Evolutionary conservation across 2,113 vertebrate species (phyloP), one percentile per base, ranked within the genome.

Genomic region (sheep (Ovis aries)): DNA sequence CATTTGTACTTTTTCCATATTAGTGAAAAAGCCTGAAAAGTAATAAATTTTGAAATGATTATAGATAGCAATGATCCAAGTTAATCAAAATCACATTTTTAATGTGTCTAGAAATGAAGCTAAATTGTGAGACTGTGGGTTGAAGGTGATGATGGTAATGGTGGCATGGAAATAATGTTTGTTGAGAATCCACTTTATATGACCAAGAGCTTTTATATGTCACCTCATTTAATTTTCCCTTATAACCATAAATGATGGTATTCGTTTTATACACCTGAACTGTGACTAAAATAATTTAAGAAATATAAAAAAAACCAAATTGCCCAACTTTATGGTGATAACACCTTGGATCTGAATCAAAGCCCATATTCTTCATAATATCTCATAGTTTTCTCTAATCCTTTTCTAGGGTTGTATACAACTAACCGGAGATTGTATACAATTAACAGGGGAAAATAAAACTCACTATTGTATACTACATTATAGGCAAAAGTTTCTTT

Each of bases 51-150:
- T 36, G 21, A 94, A 40, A 45, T 77, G 9, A 33, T 21, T 60
- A 40, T 40, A 55, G 71, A 53, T 64, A 52, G 48, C 80, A 82
- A 48, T 55, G 29, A 21, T 48, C 52, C 60, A 82, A 36, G 52
- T 82, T 83, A 78, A 96, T 80, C n/a, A 88, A 88, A 91, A 93
- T 55, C 27, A 71, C 29, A 31, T 92, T 85, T 87, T 87, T 83
- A 52, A 57, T 83, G 67, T 84, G 14, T 45, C 36, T 87, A 33
- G n/a, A 33, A 93, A 55, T 62, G 40, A 86, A 96, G 59, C 52
- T 52, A 50, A 6, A 78, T 90, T 67, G 29, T 89, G 27, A 48
- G 2, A 91, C 64, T 94, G 19, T 95, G 25, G 57, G 17, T 86
- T 89, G 78, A 91, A 36, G 23, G 29, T 71, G 4, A 43, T 80